Evolutionary conservation across 2,888 invertebrate species (phyloP), one percentile per base, ranked within the genome.

Genomic region (Hydrotaea cyrtoneurina): DNA sequence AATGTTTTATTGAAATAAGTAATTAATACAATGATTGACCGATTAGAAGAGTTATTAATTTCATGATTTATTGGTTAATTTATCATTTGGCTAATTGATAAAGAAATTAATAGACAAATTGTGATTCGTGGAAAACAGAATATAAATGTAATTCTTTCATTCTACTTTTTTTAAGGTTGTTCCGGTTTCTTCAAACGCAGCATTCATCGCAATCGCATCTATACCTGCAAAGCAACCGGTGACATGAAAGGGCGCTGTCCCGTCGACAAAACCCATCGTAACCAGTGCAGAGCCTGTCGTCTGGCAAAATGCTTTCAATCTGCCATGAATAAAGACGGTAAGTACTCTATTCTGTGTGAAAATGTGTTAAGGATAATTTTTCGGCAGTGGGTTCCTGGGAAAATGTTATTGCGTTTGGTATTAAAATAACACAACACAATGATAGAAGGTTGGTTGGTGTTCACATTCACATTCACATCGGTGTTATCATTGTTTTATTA

Each of bases 321-420:
- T 77, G 96, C 97, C 89, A 99, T 99, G 98, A 98, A 99, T 93
- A 98, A 98, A 94, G 98, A 99, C 93, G 98, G 98, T 99, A 93
- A 96, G 97, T 89, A 31, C 13, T 15, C 26, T 8, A n/a, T 13
- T 11, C 59, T 26, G 2, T 59, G 23, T 59, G 26, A 2, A 10
- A 39, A 39, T 39, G 59, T 26, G 10, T 23, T 59, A 1, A 23
- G 26, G 19, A 21, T 53, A 39, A 8, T 50, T 50, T 50, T 50
- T 19, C 17, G 53, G 57, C 10, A 53, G n/a, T 36, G 39, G n/a
- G 50, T 13, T n/a, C 13, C 13, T 26, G 59, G 19, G 39, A 17
- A 66, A 39, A 13, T 69, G 36, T 36, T 13, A 80, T 76, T 71
- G 31, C 13, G 17, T 36, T 76, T 50, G 57, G 78, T 83, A 57